Conservation (phyloP, 2,113 vertebrate species). For the Engraulis encrasicolus region DNA sequence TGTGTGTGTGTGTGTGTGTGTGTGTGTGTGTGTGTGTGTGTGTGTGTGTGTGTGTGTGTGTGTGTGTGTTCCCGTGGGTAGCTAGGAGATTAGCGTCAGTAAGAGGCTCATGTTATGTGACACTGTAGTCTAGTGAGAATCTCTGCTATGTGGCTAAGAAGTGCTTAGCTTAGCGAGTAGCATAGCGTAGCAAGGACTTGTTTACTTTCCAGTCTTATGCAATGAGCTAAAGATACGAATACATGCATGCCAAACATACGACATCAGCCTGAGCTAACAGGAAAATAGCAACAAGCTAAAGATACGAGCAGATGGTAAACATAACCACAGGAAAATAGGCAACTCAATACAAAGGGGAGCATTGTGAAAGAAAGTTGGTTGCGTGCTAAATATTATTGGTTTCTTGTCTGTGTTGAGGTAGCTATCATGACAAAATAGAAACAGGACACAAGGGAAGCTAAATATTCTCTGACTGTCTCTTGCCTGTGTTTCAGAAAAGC, state of each 20-base stretch:
- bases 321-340: too few species aligned
- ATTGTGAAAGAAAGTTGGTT: too few species aligned
- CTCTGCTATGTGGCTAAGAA: neutral
- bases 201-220: neutral
- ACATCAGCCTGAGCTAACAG: neutral
- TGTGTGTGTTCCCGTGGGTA: neutral
- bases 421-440: too few species aligned
- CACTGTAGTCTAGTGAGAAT: neutral
- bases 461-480: too few species aligned
- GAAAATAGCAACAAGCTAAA: neutral
- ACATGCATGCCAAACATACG: neutral
- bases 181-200: neutral
- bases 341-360: too few species aligned
- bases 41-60: too few species aligned
- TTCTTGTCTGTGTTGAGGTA: too few species aligned
- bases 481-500: too few species aligned
- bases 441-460: too few species aligned
- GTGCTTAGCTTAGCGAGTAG: neutral
- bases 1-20: neutral
- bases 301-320: too few species aligned
- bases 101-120: neutral
- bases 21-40: too few species aligned
- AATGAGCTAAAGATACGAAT: neutral
- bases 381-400: too few species aligned
- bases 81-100: neutral